Base-by-base conservation (phyloP, 2,797 vertebrate genomes). In the Acrossocheilus wenchowensis region DNA sequence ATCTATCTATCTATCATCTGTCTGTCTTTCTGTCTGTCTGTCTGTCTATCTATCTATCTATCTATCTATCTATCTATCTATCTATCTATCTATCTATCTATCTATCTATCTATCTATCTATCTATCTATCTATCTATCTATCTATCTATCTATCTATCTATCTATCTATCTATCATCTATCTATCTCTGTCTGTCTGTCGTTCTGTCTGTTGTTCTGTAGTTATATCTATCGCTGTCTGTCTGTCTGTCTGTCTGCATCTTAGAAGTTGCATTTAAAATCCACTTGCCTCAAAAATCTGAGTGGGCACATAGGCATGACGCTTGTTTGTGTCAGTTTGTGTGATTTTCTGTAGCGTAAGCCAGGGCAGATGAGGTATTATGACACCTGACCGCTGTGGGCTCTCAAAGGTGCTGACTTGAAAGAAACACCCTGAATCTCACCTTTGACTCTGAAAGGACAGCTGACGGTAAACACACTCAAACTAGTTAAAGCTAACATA, bases 371-470 rank as follows among this genome's bases (percentile, higher is more conserved):
- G 79, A 87, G 48, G 48, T 39, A 89, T 88, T 74, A 87, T 80
- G 66, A 90, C 81, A 73, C 89, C 89, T 90, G 92, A 91, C 62
- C 87, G 87, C 54, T 84, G 48, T 87, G 78, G 73, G 84, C 74
- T 87, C 87, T 86, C 82, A 88, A 50, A 85, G 86, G 87, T 83
- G 80, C 85, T 86, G 90, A 91, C 88, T 78, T 92, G 92, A 93
- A 93, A 94, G 89, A 91, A 89, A 86, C 26, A 66, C 91, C 87
- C 89, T 12, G 82, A 64, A 86, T 84, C 89, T 93, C 91, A 93
- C 87, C 90, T 93, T 89, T 93, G 78, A 90, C 90, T 92, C 81
- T 87, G 69, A 89, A 80, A 93, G 88, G 89, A 91, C 14, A 84
- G 87, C 82, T 84, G 89, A 86, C 73, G 82, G 71, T 64, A 80